A percentile compares a stretch with the other conserved stretches of the same genome.
phyloP scores from a whole-genome alignment of 2,888 invertebrate genomes.

The Tholera decimalis region DNA sequence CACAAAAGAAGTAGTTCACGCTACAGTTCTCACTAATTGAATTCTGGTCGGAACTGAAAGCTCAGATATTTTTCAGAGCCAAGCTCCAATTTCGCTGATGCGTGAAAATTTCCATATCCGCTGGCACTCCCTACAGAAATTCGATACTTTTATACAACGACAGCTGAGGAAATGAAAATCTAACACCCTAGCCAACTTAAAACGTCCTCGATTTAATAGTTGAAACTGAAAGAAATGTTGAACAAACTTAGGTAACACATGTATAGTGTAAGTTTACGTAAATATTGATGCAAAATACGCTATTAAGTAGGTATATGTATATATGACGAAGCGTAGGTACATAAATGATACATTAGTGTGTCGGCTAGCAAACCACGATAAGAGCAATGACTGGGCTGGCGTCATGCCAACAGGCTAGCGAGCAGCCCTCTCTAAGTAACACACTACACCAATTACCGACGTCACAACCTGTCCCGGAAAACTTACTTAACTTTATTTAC shows the following conservation, averaged over 20 bases:
- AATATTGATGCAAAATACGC: slow-evolving; percentile 21
- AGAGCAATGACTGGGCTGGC: slow-evolving; percentile 70
- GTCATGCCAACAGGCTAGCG: slow-evolving; percentile 64
- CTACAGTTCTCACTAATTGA: slow-evolving; percentile 77
- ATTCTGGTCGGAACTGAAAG: slow-evolving; percentile 65
- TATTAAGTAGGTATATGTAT: slow-evolving; percentile 26
- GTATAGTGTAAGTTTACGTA: slow-evolving; percentile 1
- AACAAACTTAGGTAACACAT: slow-evolving; percentile 3
- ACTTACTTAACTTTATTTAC: slow-evolving; percentile 47
- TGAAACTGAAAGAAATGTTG: neutral
- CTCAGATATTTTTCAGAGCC: slow-evolving; percentile 63
- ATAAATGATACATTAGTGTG: slow-evolving; percentile 45
- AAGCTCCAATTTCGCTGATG: slow-evolving; percentile 56
- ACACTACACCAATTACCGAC: slow-evolving; percentile 68
- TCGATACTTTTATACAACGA: slow-evolving; percentile 34
- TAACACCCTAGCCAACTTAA: neutral
- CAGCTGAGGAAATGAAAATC: slow-evolving; percentile 13
- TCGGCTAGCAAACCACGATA: slow-evolving; percentile 60
- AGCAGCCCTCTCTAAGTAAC: slow-evolving; percentile 61
- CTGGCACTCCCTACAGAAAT: slow-evolving; percentile 9
- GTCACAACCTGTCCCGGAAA: slow-evolving; percentile 56
- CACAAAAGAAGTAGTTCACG: slow-evolving; percentile 67
- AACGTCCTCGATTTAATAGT: neutral
- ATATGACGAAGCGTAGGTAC: slow-evolving; percentile 16
- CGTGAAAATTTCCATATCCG: slow-evolving; percentile 60